Base-by-base conservation (phyloP, 2,797 vertebrate genomes). In the Hippocampus kuda region DNA sequence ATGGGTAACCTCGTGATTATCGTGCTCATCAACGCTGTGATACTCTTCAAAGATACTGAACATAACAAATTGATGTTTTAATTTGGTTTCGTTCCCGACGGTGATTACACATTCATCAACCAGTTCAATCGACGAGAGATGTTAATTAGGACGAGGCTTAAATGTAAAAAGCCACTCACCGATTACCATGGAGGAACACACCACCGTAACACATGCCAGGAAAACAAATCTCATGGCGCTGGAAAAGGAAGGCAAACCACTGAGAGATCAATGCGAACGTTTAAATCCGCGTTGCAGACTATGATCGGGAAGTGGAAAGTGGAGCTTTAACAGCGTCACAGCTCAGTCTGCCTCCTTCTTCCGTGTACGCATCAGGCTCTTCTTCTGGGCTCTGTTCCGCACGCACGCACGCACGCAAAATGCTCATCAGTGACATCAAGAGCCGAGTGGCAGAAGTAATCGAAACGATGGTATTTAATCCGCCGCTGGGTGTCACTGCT, bases 161-260 rank as follows among this genome's bases (percentile, higher is more conserved):
- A 6, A 38, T 11, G 65, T 51, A 38, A 38, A 67, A 53, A 10
- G 9, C 34, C 18, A 70, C 81, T 81, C 72, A 89, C 88, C 85
- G 75, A 13, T 49, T 53, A 70, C 54, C 54, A 59, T 3, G 46
- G 10, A 70, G 61, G 51, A 66, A 44, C 54, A 75, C 44, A 82
- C 11, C 54, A 63, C 65, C 0, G 73, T 0, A 0, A 59, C 2
- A 51, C 83, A 5, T 0, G 78, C 0, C 16, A 82, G 16, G 15
- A 70, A 62, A 66, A 2, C 0, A 18, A 72, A 68, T 76, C 46
- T 80, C 86, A 87, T 88, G 5, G 44, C 71, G 71, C 0, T 20
- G 24, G 30, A 9, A 41, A 48, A 15, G 26, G 0, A 0, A 57
- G 8, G 63, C 11, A 1, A 38, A 46, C 61, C 12, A 0, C 8